Evolutionary conservation across 1,140 invertebrate genomes (phyloP).

Genomic region (Eupristina koningsbergeri): DNA sequence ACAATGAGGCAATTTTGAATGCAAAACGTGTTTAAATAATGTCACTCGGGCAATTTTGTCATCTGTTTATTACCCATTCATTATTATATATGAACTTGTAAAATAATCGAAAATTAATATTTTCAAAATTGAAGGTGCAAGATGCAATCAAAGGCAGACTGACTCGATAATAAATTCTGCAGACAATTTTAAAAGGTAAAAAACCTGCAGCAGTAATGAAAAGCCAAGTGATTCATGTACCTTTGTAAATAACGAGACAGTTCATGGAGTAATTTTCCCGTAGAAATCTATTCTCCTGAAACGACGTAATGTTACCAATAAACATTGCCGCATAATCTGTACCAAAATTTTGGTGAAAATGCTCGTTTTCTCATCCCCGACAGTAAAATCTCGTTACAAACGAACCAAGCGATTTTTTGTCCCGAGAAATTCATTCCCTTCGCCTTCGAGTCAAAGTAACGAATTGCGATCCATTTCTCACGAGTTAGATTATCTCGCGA

Average conservation of each 20-base stretch:
- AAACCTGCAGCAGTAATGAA: background rate
- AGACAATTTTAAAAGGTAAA: too few species aligned
- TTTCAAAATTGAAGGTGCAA: too few species aligned
- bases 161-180: too few species aligned
- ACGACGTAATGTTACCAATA: conserved; percentile 4
- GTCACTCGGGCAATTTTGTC: too few species aligned
- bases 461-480: conserved; percentile 51
- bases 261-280: background rate
- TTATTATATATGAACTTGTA: too few species aligned
- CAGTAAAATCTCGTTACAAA: background rate
- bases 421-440: background rate
- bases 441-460: conserved; percentile 10
- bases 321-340: background rate
- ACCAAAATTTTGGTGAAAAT: conserved; percentile 2
- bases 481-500: conserved; percentile 46
- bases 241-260: background rate
- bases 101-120: too few species aligned
- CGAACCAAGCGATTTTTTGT: conserved; percentile 18
- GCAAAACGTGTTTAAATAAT: too few species aligned
- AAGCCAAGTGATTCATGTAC: background rate
- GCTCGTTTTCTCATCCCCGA: background rate
- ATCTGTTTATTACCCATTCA: too few species aligned
- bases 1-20: too few species aligned
- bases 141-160: too few species aligned
- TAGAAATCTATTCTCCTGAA: background rate